phyloP scores from a whole-genome alignment of 2,113 vertebrate genomes.

The Pao palembangensis region DNA sequence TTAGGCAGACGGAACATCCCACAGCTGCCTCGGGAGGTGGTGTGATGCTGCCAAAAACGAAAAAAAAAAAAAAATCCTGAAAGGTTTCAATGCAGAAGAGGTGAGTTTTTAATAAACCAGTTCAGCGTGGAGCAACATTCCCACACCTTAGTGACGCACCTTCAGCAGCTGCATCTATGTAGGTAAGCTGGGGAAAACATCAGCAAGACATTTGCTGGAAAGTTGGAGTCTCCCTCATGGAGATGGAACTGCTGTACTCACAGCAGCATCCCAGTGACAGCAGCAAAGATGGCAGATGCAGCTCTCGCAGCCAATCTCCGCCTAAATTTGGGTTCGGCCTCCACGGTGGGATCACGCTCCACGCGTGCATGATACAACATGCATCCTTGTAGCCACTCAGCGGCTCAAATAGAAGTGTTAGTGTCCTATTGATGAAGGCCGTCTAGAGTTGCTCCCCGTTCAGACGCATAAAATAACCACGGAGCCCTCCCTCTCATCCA shows the following conservation, averaged over 20 bases:
- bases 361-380: background rate
- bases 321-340: constrained; percentile 4
- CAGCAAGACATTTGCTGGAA: background rate
- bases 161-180: background rate
- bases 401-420: background rate
- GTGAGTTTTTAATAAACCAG: constrained; percentile 33
- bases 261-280: background rate
- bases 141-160: constrained; percentile 44
- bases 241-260: background rate
- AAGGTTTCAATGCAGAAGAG: constrained; percentile 32
- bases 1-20: constrained; percentile 23
- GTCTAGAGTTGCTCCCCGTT: constrained; percentile 41
- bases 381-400: background rate
- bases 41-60: too few relatives aligned
- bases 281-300: too few relatives aligned
- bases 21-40: constrained; percentile 20
- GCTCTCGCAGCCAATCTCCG: background rate
- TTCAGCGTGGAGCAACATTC: constrained; percentile 38
- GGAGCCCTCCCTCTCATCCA: constrained; percentile 19
- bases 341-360: background rate
- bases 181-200: too few relatives aligned
- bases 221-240: constrained; percentile 7
- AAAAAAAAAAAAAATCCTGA: constrained; percentile 7
- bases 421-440: constrained; percentile 40
- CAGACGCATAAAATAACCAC: constrained; percentile 47